Base-by-base conservation (phyloP, 2,888 invertebrate genomes). In the Cataglyphis livida region DNA sequence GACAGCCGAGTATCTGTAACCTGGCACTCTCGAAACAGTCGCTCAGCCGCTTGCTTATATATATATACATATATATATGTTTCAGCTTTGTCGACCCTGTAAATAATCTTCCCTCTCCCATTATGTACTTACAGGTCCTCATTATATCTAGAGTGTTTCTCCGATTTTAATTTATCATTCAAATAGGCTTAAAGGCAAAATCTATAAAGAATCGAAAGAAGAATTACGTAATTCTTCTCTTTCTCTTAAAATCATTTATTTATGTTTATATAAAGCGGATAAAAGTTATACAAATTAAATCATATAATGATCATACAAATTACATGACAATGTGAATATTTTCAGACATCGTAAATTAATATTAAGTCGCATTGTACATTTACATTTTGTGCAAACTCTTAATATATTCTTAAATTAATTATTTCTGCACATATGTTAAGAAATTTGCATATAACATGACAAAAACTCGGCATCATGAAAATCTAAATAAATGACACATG, bases 1-100 rank as follows among this genome's bases (percentile, higher is more conserved):
- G 89, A 82, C 85, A 83, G 54, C 73, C 59, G 76, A 81, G 74
- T 57, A n/a, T 85, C 87, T 90, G 88, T 86, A 91, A 88, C 88
- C 68, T 79, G 85, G 84, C 88, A 90, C 81, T 88, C 84, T 83
- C 84, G 84, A 88, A 68, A 82, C 82, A 88, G 68, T 83, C 79
- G 79, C 54, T 64, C 38, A 84, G 79, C 81, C 78, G 75, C 83
- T 68, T 62, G 79, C 71, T 85, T 48, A 75, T 48, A 48, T n/a
- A 48, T 6, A 5, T 41, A 51, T 51, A 51, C 1, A 5, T 48
- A 75, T n/a, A 51, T 51, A 51, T n/a, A 5, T 48, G 75, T 57
- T 78, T 76, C 61, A 75, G 68, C 81, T 65, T 73, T 15, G 82
- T 78, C 79, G 81, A 83, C 70, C 78, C 79, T 66, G 76, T 85